Base-by-base conservation (phyloP, 2,888 invertebrate genomes). In the Achlya flavicornis region DNA sequence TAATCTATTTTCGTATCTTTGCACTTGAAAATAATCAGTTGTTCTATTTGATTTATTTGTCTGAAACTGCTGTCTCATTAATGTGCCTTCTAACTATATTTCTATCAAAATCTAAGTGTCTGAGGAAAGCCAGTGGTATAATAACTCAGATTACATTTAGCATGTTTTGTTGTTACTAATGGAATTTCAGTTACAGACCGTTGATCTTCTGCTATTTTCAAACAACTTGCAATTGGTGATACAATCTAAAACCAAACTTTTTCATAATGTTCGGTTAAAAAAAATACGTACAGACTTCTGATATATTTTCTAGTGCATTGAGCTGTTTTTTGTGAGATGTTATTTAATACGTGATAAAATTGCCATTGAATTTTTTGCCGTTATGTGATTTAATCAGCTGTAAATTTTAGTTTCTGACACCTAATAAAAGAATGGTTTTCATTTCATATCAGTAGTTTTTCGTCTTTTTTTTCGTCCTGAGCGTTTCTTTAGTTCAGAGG, bases 131-230 rank as follows among this genome's bases (percentile, higher is more conserved):
- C 59, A 66, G 68, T 69, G 69, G 65, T 33, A 62, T 74, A 73
- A 77, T 76, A 74, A 71, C 66, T 61, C 11, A 72, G 74, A 76
- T 76, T 65, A 67, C 67, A 76, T 76, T 74, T 64, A 64, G 63
- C 63, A 58, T 65, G 43, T 64, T 61, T 62, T 57, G 68, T 61
- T 66, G 72, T 70, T 72, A 59, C 66, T 43, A 60, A 41, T 70
- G 66, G 68, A 66, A 70, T 73, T 72, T 64, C 63, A 69, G 67
- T 72, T 71, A 67, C 67, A 73, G 72, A 72, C 61, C 64, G 76
- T 69, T 73, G 67, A 70, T 68, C 73, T 67, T 68, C 64, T 64
- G 70, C 66, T 67, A 77, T 77, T 75, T 74, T 70, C 69, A 72
- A 75, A 70, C 64, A 68, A 68, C 66, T 67, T 64, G 75, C 68